Evolutionary conservation across 2,888 invertebrate genomes (phyloP), one percentile per base, ranked within the genome.

Genomic region (Polydrusus tereticollis): DNA sequence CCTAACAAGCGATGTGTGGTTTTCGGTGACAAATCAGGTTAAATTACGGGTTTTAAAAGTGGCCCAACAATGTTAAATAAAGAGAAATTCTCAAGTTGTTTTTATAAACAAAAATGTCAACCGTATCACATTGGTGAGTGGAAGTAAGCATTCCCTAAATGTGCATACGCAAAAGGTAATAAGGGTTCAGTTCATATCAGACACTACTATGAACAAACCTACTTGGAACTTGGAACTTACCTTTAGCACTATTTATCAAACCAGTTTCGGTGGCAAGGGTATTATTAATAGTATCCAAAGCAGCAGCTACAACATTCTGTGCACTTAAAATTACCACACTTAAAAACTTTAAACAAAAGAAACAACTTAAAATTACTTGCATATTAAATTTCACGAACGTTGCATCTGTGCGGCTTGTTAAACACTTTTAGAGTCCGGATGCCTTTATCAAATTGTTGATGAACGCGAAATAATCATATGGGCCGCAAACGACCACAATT

Each of bases 391-490:
- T 59, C 59, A 59, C 59, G 1, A 21, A 20, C 41, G 23, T n/a
- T 41, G 26, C 59, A 59, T 59, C 59, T 59, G 41, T 59, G 41
- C 21, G 21, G 21, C 41, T 20, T 59, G 21, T 59, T 29, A 58
- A 14, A 58, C 20, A 12, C 52, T 50, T 50, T 64, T 21, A 64
- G 55, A 41, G 55, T 7, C 64, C 21, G 64, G 64, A 64, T 64
- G 64, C 55, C n/a, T 38, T 64, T 52, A 64, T 64, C 52, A 55
- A 64, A 55, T 64, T 55, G 64, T 64, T 55, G 64, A 55, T 55
- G 64, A 16, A 55, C 64, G 64, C 64, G 21, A 64, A 64, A 64
- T 64, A 64, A 64, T 64, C 64, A 64, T 64, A 64, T 50, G 36
- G 41, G 33, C 64, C 64, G 41, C 50, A 64, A 64, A 41, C 50